Base-by-base conservation (phyloP, 2,113 vertebrate species). In the Peromyscus leucopus region DNA sequence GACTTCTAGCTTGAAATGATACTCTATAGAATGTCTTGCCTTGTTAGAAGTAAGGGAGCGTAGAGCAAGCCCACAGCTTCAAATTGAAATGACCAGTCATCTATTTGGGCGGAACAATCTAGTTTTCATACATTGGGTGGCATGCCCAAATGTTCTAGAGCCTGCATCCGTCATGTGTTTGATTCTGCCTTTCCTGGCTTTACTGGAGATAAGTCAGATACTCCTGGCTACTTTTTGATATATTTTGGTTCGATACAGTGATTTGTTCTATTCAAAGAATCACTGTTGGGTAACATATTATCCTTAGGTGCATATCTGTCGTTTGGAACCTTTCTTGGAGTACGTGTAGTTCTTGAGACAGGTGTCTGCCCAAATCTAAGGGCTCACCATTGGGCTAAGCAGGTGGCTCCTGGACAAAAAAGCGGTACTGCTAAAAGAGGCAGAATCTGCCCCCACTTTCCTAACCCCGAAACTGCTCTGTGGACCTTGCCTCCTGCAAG, bases 1-100 rank as follows among this genome's bases (percentile, higher is more conserved):
- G 69, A 93, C 17, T 89, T 95, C 75, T 85, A 88, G 51, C 31
- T 93, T 57, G 33, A 93, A 93, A 88, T 92, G 55, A 75, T 39
- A 78, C 55, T 79, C 6, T 75, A 33, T 36, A 69, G 63, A 79
- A 46, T 87, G 61, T 75, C 39, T 87, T 59, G 42, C n/a, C 63
- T 48, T 42, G 19, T 96, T 95, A 95, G 59, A 75, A 75, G 48
- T 61, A 36, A 13, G 48, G 19, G 16, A 92, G 28, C 46, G 74
- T 10, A 85, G n/a, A 69, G 5, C 24, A 55, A 93, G 17, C 9
- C 39, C 51, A 16, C 12, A 36, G 31, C 46, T 90, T 59, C 87
- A 72, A 76, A 36, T 1, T 39, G 12, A 91, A 84, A 93, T 67
- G 19, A 90, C 33, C n/a, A 55, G 15, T 7, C 13, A 19, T 24